Evolutionary conservation across 1,140 invertebrate species (phyloP).

Genomic region (Pachypsylla venusta): DNA sequence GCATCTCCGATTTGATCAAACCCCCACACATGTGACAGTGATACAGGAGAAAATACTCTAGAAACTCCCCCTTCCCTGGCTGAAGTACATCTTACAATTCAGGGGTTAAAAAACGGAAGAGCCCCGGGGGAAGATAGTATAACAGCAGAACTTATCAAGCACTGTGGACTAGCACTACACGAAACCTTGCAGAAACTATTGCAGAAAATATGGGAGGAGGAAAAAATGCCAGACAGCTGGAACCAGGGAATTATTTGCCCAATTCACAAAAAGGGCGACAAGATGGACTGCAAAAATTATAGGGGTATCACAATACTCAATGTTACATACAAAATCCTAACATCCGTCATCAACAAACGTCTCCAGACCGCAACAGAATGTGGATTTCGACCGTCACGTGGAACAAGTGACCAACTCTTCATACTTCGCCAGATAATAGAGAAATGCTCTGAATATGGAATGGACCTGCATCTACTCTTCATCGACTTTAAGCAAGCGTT

Average conservation of each 20-base stretch:
- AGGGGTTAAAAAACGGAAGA: slow-evolving; percentile 6
- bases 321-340: no score
- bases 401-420: slow-evolving; percentile 8
- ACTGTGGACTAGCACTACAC: background rate
- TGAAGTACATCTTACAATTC: background rate
- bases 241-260: slow-evolving; percentile 18
- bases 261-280: slow-evolving; percentile 24
- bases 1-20: no score
- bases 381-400: background rate
- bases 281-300: slow-evolving; percentile 20
- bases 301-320: slow-evolving; percentile 17
- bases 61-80: background rate
- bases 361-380: background rate
- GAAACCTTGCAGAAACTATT: slow-evolving; percentile 1
- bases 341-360: background rate
- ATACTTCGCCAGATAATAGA: slow-evolving; percentile 8
- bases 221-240: slow-evolving; percentile 21
- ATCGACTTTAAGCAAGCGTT: no score
- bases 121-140: slow-evolving; percentile 8
- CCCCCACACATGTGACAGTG: no score
- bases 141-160: slow-evolving; percentile 13
- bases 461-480: slow-evolving; percentile 10
- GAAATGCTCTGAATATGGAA: no score
- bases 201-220: slow-evolving; percentile 15
- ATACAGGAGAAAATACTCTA: no score